Evolutionary conservation across 2,888 invertebrate genomes (phyloP).

Genomic region (Agrochola litura): DNA sequence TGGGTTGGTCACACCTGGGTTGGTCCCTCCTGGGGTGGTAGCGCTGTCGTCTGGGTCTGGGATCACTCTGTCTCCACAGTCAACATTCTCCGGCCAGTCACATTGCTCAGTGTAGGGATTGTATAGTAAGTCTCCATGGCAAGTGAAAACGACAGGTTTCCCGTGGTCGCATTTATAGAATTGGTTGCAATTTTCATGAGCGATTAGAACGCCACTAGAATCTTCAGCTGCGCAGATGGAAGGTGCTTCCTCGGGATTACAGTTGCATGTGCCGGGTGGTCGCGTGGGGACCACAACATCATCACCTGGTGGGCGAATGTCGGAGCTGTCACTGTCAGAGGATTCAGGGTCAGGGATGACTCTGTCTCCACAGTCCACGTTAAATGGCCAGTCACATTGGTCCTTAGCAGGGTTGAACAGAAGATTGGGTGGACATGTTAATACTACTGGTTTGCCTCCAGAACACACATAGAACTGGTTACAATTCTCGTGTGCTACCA

Average conservation of each 20-base stretch:
- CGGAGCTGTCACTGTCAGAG: conserved; percentile 46
- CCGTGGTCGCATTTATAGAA: conserved; percentile 73
- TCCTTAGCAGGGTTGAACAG: conserved; percentile 70
- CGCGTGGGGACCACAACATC: conserved; percentile 16
- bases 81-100: conserved; percentile 73
- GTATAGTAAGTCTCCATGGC: conserved; percentile 64
- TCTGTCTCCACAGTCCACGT: conserved; percentile 70
- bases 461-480: conserved; percentile 73
- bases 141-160: conserved; percentile 62
- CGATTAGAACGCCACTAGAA: conserved; percentile 68
- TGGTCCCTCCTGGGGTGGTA: background rate
- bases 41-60: conserved; percentile 8
- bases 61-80: conserved; percentile 66
- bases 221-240: conserved; percentile 67
- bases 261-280: conserved; percentile 24
- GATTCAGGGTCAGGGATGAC: conserved; percentile 25
- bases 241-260: conserved; percentile 67
- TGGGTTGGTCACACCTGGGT: conserved; percentile 17
- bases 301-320: conserved; percentile 20
- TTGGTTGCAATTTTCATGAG: conserved; percentile 74
- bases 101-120: conserved; percentile 69
- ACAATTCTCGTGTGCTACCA: conserved; percentile 74
- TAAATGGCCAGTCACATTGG: conserved; percentile 72
- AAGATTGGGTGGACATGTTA: conserved; percentile 63
- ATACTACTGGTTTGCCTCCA: conserved; percentile 64